Conservation (phyloP, 2,888 invertebrate species). For the Ophion costatus region DNA sequence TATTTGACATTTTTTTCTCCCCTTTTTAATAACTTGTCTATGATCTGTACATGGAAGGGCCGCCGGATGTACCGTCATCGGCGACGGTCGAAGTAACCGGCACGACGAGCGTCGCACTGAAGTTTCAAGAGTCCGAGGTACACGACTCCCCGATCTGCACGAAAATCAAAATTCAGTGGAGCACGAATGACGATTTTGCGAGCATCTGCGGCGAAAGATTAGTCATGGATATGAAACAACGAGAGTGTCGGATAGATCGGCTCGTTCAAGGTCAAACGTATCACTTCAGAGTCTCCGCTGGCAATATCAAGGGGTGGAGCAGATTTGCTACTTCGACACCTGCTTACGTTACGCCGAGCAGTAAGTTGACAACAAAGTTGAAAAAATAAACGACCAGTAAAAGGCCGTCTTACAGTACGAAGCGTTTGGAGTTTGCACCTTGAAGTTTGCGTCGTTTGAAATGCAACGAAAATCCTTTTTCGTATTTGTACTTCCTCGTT, state of each 20-base stretch:
- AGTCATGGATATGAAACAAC: constrained; percentile 88
- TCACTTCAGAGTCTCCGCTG: constrained; percentile 95
- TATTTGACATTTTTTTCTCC: not conserved
- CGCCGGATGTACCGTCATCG: constrained; percentile 92
- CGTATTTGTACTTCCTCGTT: too few relatives aligned
- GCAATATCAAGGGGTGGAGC: constrained; percentile 97
- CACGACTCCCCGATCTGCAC: constrained; percentile 93
- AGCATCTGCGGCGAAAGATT: constrained; percentile 92
- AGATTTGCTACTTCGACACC: constrained; percentile 91
- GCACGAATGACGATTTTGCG: constrained; percentile 92
- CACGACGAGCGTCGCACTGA: constrained; percentile 88
- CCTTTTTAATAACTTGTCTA: not conserved
- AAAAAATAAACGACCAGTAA: not conserved
- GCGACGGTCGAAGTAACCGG: constrained; percentile 90
- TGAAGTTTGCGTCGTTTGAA: too few relatives aligned
- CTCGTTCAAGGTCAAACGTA: constrained; percentile 94
- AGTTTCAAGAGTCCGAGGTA: constrained; percentile 89
- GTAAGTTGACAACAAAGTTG: constrained; percentile 85
- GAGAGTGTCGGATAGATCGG: constrained; percentile 88
- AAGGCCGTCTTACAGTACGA: not conserved
- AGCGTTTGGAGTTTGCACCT: not conserved
- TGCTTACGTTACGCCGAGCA: constrained; percentile 94
- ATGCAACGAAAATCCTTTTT: too few relatives aligned
- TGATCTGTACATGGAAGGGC: constrained; percentile 83
- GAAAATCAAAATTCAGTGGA: constrained; percentile 99